A percentile compares a stretch with the other conserved stretches of the same genome.
Conservation (phyloP, 2,888 invertebrate species). For the Cotesia congregata region DNA sequence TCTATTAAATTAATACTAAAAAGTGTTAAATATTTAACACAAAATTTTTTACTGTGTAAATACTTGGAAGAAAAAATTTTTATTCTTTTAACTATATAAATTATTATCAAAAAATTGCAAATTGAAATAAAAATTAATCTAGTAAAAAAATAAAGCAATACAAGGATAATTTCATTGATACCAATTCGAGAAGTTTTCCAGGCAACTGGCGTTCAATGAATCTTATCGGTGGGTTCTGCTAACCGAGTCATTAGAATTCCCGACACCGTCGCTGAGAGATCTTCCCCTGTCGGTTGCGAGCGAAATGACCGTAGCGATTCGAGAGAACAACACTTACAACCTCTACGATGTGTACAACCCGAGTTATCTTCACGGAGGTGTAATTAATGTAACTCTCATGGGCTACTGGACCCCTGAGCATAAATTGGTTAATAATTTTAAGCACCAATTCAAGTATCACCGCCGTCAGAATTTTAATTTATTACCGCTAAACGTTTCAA, state of each 20-base stretch:
- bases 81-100: too few species aligned
- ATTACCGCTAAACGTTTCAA: slow-evolving; percentile 56
- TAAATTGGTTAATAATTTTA: slow-evolving; percentile 52
- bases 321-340: slow-evolving; percentile 42
- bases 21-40: too few species aligned
- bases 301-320: slow-evolving; percentile 55
- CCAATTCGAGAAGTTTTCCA: slow-evolving; percentile 50
- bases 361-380: slow-evolving; percentile 57
- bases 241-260: slow-evolving; percentile 43
- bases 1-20: too few species aligned
- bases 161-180: too few species aligned
- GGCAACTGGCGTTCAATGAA: slow-evolving; percentile 56
- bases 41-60: too few species aligned
- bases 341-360: slow-evolving; percentile 61
- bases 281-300: slow-evolving; percentile 57
- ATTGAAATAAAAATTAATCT: too few species aligned
- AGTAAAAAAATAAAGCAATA: too few species aligned
- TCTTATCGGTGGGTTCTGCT: slow-evolving; percentile 59
- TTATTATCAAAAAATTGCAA: too few species aligned
- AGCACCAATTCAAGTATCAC: slow-evolving; percentile 57
- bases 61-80: too few species aligned
- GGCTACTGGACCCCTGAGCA: slow-evolving; percentile 52
- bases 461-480: slow-evolving; percentile 58
- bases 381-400: slow-evolving; percentile 55
- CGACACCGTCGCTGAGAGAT: slow-evolving; percentile 44